phyloP scores from a whole-genome alignment of 2,797 vertebrate species.

The Eleutherodactylus coqui region DNA sequence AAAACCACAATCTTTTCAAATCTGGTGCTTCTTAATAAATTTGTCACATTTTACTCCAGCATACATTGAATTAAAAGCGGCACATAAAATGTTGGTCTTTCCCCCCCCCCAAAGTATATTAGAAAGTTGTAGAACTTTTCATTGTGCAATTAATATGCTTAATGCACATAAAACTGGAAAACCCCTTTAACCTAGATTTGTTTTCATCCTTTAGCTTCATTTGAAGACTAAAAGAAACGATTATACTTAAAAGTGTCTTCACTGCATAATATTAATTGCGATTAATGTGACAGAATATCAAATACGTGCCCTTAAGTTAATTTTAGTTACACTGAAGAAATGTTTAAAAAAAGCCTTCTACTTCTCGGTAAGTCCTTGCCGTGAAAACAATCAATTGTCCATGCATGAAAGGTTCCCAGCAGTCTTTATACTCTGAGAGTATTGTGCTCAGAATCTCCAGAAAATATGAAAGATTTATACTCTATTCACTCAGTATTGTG shows the following conservation, averaged over 20 bases:
- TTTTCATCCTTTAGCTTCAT: background rate
- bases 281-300: slow-evolving; percentile 25
- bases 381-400: slow-evolving; percentile 54
- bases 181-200: background rate
- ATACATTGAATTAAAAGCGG: too few relatives aligned
- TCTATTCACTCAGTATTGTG: slow-evolving; percentile 38
- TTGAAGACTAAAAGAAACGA: background rate
- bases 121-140: too few relatives aligned
- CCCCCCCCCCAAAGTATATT: background rate
- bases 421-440: slow-evolving; percentile 18
- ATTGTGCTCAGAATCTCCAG: slow-evolving; percentile 40
- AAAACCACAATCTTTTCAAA: too few relatives aligned
- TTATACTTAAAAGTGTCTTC: background rate
- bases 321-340: slow-evolving; percentile 35
- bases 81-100: too few relatives aligned
- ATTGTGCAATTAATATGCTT: background rate
- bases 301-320: slow-evolving; percentile 24
- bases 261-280: background rate
- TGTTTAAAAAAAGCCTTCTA: background rate
- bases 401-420: slow-evolving; percentile 34
- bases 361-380: background rate
- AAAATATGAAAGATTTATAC: slow-evolving; percentile 54
- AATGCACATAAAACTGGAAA: background rate
- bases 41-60: too few relatives aligned
- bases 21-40: too few relatives aligned